Conservation (phyloP, 2,797 vertebrate genomes). For the Acanthopagrus latus region DNA sequence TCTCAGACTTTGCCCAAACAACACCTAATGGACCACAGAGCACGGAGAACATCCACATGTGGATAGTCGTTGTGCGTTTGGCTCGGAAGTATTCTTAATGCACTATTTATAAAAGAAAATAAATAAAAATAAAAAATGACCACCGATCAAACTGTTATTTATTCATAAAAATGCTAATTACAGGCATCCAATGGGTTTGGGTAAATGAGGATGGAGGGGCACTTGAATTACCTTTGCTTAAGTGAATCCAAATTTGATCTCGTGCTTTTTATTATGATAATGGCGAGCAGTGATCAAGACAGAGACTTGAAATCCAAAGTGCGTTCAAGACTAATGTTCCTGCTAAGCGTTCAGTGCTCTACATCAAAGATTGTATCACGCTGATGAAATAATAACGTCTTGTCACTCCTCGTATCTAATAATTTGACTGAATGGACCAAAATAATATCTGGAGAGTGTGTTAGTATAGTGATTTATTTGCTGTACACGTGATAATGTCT, state of each 20-base stretch:
- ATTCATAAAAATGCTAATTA: constrained; percentile 52
- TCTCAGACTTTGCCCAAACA: constrained; percentile 46
- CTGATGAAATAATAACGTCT: constrained; percentile 32
- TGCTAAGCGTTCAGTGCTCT: constrained; percentile 11
- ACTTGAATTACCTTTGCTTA: constrained; percentile 23
- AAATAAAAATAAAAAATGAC: neutral
- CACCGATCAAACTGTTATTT: constrained; percentile 35
- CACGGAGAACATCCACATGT: constrained; percentile 31
- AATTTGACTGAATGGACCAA: constrained; percentile 24
- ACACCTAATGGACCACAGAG: constrained; percentile 50
- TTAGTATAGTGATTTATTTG: constrained; percentile 15
- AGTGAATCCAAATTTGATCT: constrained; percentile 46
- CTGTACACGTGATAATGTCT: constrained; percentile 29
- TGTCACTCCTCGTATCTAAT: constrained; percentile 1
- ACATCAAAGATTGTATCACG: constrained; percentile 22
- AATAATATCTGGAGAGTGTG: neutral
- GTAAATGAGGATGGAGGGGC: neutral
- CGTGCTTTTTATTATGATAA: constrained; percentile 46
- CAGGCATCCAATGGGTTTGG: neutral
- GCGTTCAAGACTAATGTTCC: constrained; percentile 4
- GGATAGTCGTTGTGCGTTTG: constrained; percentile 10
- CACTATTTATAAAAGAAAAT: neutral
- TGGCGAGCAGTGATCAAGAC: constrained; percentile 21
- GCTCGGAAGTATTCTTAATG: constrained; percentile 12
- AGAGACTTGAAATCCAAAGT: constrained; percentile 12